A percentile compares a stretch with the other conserved stretches of the same genome.
These are phyloP conservation scores for Eristalinus aeneus DNA, from an alignment of 2,888 invertebrate genomes.

Conservation along the genomic window DNA sequence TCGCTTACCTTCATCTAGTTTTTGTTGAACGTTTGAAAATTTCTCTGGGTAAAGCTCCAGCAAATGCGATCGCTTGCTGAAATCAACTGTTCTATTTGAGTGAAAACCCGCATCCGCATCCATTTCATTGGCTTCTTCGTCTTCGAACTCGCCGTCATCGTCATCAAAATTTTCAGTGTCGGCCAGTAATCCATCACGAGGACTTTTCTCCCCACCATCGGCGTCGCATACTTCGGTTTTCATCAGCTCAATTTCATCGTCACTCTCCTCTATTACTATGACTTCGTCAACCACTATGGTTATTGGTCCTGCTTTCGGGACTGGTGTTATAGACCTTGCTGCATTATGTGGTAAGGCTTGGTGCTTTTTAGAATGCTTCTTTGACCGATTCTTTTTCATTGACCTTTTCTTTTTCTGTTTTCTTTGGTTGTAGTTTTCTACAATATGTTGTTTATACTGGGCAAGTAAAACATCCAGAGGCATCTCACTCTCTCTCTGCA, in stretches of 20 bases:
- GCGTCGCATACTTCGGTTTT: conserved; percentile 37
- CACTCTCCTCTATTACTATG: conserved; percentile 61
- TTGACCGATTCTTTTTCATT: conserved; percentile 23
- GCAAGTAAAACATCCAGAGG: conserved; percentile 95
- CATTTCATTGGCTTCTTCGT: conserved; percentile 68
- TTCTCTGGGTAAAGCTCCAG: conserved; percentile 82
- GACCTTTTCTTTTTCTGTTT: conserved; percentile 65
- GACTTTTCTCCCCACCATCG: conserved; percentile 21
- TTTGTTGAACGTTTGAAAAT: conserved; percentile 67
- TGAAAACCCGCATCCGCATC: conserved; percentile 77
- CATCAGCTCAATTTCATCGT: conserved; percentile 47
- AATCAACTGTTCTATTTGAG: conserved; percentile 19
- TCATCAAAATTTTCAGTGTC: conserved; percentile 80
- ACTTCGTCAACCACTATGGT: conserved; percentile 30
- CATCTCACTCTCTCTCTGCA: conserved; percentile 97
- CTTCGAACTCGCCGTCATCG: conserved; percentile 39
- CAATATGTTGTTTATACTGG: conserved; percentile 87
- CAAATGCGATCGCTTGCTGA: conserved; percentile 81
- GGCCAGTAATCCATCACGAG: conserved; percentile 59
- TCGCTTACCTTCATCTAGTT: conserved; percentile 88
- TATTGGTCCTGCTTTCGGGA: not conserved
- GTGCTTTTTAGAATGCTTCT: conserved; percentile 48
- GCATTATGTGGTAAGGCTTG: conserved; percentile 60
- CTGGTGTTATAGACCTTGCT: conserved; percentile 61
- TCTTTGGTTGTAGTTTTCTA: conserved; percentile 22